A percentile compares a stretch with the other conserved stretches of the same genome.
Evolutionary conservation across 1,140 invertebrate species (phyloP).

Genomic region (Atta texana): DNA sequence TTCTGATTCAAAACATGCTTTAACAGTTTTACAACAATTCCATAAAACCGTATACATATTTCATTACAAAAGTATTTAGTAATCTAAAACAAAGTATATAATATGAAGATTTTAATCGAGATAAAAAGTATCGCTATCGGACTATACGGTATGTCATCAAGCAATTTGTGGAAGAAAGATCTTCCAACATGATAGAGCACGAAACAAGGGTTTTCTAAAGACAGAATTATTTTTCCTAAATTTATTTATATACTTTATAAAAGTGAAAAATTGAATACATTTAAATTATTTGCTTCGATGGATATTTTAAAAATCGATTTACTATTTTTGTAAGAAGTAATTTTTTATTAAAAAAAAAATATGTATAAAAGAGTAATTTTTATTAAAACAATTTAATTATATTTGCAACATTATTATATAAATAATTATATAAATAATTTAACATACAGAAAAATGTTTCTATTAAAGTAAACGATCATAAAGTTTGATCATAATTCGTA

Average conservation of each 20-base stretch:
- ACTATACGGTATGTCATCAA: not conserved
- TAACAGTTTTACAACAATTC: not conserved
- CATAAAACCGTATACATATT: not conserved
- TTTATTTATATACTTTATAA: conserved; percentile 2
- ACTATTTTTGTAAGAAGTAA: not conserved
- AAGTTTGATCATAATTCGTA: not conserved
- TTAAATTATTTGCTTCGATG: not conserved
- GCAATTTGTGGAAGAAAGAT: not conserved
- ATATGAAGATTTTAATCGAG: too few species aligned
- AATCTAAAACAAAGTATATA: not conserved
- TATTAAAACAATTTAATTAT: not conserved
- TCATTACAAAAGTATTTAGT: not conserved
- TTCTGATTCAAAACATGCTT: not conserved
- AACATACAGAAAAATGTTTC: not conserved
- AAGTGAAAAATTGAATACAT: not conserved
- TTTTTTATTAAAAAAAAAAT: not conserved
- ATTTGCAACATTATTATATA: not conserved
- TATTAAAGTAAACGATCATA: not conserved
- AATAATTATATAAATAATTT: not conserved
- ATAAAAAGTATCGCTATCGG: too few species aligned
- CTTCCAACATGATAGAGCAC: not conserved
- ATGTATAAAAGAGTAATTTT: not conserved
- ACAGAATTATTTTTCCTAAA: not conserved
- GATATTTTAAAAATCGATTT: not conserved
- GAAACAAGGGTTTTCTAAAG: not conserved